Conservation (phyloP, 2,888 invertebrate species). For the Agrotis clavis region DNA sequence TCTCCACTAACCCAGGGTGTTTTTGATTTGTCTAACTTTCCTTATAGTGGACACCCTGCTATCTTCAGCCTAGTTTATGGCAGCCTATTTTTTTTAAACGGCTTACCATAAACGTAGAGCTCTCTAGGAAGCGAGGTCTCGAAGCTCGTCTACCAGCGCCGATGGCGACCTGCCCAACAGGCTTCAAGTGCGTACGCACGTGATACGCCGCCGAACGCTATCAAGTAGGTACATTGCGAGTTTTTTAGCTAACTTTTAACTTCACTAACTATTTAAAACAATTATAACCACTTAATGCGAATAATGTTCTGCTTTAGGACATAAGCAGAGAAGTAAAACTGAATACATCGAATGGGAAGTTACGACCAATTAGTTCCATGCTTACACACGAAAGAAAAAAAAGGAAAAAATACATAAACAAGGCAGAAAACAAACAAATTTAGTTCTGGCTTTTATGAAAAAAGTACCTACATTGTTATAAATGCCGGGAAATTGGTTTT, state of each 20-base stretch:
- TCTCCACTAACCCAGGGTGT: not conserved
- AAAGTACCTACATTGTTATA: conserved; percentile 6
- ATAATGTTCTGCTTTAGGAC: conserved; percentile 33
- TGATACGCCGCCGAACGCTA: conserved; percentile 41
- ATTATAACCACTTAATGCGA: conserved; percentile 32
- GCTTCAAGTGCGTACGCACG: conserved; percentile 21
- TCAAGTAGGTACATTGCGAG: conserved; percentile 21
- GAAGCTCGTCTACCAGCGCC: conserved; percentile 27
- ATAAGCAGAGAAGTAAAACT: conserved; percentile 48
- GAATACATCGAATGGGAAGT: conserved; percentile 39
- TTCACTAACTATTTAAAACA: conserved; percentile 41
- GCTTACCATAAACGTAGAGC: conserved; percentile 43
- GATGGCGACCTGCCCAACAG: conserved; percentile 14
- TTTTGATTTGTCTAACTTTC: conserved; percentile 26
- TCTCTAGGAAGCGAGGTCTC: conserved; percentile 33
- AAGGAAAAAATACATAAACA: conserved; percentile 14
- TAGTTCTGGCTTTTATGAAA: conserved; percentile 22
- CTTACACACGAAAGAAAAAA: conserved; percentile 27
- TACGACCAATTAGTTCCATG: conserved; percentile 43
- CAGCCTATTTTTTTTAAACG: conserved; percentile 32
- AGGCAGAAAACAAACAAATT: conserved; percentile 12
- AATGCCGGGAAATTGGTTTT: conserved; percentile 23
- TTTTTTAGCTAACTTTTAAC: conserved; percentile 39
- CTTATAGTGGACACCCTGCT: conserved; percentile 46
- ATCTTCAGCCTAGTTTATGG: conserved; percentile 25